Evolutionary conservation across 2,888 invertebrate genomes (phyloP).

Genomic region (Eupithecia exiguata): DNA sequence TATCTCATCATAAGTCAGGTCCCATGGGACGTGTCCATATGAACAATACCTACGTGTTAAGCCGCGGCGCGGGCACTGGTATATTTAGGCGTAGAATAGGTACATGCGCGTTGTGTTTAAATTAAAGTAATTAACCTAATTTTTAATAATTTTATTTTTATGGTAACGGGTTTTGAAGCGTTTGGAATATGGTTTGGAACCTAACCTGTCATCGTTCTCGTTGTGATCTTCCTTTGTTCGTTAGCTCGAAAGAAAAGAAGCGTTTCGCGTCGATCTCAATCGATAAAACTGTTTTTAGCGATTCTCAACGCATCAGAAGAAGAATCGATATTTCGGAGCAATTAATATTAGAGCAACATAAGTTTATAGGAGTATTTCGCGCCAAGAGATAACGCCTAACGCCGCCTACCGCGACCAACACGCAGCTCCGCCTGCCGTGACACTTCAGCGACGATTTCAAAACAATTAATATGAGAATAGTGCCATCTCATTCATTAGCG

Average conservation of each 20-base stretch:
- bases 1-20: no score
- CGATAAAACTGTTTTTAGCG: background rate
- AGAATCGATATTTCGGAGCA: conserved; percentile 38
- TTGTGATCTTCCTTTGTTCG: background rate
- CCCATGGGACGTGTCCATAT: no score
- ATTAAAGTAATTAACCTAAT: no score
- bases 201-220: no score
- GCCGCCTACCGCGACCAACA: background rate
- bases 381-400: background rate
- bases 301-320: conserved; percentile 27
- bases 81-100: no score
- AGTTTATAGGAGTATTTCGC: conserved; percentile 15
- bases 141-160: no score
- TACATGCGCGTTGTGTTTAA: no score
- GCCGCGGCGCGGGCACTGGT: no score
- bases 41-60: no score
- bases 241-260: background rate
- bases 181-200: no score
- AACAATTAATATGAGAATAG: background rate
- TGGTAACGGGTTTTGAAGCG: no score
- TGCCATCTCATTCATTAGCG: conserved; percentile 5
- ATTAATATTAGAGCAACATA: conserved; percentile 27
- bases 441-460: background rate
- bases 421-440: background rate
- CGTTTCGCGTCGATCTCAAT: background rate